phyloP scores from a whole-genome alignment of 2,888 invertebrate species.

The Cantharis nigra region DNA sequence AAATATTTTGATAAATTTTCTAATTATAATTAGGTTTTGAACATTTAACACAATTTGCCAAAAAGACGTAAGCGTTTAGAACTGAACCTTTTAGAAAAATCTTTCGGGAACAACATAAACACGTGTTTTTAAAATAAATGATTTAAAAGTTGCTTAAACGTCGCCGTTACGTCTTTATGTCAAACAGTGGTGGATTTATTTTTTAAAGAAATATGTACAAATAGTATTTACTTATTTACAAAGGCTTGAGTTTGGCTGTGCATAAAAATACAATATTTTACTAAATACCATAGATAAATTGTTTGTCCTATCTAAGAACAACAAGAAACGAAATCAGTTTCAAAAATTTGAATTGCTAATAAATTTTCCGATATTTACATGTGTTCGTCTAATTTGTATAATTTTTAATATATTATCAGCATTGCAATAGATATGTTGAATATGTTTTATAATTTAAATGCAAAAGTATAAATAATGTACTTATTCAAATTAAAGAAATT shows the following conservation, averaged over 20 bases:
- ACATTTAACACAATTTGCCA: neutral
- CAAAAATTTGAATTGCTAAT: neutral
- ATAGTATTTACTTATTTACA: constrained; percentile 1
- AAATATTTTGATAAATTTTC: neutral
- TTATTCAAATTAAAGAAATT: neutral
- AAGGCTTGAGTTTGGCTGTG: neutral
- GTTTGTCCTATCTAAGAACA: neutral
- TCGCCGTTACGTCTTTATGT: neutral
- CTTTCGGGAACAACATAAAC: too few species aligned
- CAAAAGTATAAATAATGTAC: neutral
- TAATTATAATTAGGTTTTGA: neutral
- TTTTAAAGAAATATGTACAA: neutral
- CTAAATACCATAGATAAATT: neutral
- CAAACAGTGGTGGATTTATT: neutral
- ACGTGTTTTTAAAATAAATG: neutral
- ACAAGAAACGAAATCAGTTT: neutral
- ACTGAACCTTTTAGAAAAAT: neutral
- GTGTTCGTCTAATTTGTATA: neutral
- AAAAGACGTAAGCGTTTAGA: neutral
- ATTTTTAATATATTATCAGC: neutral
- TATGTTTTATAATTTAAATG: neutral
- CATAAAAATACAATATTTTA: neutral
- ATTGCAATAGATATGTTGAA: neutral
- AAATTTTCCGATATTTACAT: neutral
- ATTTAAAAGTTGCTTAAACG: neutral